Conservation (phyloP, 2,797 vertebrate genomes). For the Pampus argenteus region DNA sequence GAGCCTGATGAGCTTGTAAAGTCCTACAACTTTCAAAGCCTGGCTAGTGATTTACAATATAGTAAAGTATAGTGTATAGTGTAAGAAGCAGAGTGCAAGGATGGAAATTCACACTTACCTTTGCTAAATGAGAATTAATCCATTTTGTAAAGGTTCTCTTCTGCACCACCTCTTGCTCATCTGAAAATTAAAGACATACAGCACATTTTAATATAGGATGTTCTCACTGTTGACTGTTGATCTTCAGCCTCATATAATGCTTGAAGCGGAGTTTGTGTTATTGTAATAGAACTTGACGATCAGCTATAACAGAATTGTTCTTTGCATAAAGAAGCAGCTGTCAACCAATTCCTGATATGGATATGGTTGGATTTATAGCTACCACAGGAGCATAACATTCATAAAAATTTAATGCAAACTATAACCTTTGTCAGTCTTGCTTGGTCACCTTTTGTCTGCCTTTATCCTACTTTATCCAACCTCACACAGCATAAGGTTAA, state of each 20-base stretch:
- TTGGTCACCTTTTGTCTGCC: neutral
- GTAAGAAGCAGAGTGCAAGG: neutral
- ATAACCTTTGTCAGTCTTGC: neutral
- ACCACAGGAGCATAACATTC: conserved; percentile 23
- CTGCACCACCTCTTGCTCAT: conserved; percentile 97
- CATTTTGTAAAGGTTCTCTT: conserved; percentile 99
- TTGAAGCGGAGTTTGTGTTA: conserved; percentile 3
- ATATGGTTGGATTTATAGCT: conserved; percentile 12
- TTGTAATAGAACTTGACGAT: conserved; percentile 5
- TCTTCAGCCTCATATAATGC: neutral
- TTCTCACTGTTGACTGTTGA: conserved; percentile 1
- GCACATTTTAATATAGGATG: conserved; percentile 30
- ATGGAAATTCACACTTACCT: conserved; percentile 83
- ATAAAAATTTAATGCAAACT: conserved; percentile 30
- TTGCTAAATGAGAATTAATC: conserved; percentile 98
- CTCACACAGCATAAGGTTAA: neutral
- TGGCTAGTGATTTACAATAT: neutral
- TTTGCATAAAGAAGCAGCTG: neutral
- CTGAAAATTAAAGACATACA: conserved; percentile 79
- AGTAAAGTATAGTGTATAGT: neutral
- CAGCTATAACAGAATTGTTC: conserved; percentile 1
- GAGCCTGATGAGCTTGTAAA: conserved; percentile 19
- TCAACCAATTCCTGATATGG: neutral
- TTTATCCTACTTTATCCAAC: conserved; percentile 11
- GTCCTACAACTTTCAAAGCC: neutral